Base-by-base conservation (phyloP, 2,113 vertebrate species). In the Microcebus jonahi region DNA sequence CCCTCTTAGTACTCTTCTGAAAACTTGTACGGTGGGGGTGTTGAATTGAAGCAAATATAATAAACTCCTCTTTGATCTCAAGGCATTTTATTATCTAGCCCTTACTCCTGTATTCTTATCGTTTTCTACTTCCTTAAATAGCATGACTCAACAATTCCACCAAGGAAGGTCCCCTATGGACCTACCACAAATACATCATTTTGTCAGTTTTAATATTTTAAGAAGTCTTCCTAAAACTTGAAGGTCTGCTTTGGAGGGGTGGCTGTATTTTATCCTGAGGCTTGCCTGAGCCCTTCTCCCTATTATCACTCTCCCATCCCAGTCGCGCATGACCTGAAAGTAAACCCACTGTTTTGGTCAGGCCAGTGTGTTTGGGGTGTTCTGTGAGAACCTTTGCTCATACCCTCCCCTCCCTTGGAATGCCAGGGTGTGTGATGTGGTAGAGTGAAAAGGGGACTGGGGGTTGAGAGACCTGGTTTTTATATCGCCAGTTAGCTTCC, bases 161-260 rank as follows among this genome's bases (percentile, higher is more conserved):
- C 50, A 50, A 63, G 90, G 68, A 84, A 94, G 42, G 42, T 94
- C 48, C 84, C 57, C 42, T 45, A 13, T 21, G 8, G 39, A 53
- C 73, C 63, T 77, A 76, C 21, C 50, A 27, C 27, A 68, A n/a
- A 45, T 75, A 67, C 6, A 76, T 34, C 5, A 18, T 85, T 93
- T 81, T 36, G 75, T 53, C 61, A 85, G 5, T 87, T 95, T 95
- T 93, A 77, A 11, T 76, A 85, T 96, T 90, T 82, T 25, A 13
- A 48, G 67, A 85, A 65, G 42, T 48, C 5, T 45, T 34, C 63
- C 7, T 15, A 29, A 77, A 92, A 85, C n/a, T 83, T 87, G n/a
- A 88, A 73, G 57, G 81, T 29, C 31, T 76, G 27, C n/a, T 71
- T 42, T 77, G 29, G 79, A 29, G 80, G 7, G 31, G 36, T 65